phyloP scores from a whole-genome alignment of 2,113 vertebrate species.

The Chrysemys picta region DNA sequence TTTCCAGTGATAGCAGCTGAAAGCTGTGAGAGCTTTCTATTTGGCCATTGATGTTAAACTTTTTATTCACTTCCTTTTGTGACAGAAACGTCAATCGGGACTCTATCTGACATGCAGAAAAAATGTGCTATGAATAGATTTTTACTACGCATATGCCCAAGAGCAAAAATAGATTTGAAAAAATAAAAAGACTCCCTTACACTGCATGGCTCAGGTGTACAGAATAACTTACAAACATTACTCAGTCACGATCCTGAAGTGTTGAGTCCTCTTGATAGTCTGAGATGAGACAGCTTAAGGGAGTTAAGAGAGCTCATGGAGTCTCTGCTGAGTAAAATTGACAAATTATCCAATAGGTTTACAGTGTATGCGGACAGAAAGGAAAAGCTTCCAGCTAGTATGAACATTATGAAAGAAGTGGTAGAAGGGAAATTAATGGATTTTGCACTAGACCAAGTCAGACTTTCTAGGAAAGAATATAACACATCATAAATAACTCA shows the following conservation, averaged over 20 bases:
- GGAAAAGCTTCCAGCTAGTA: background rate
- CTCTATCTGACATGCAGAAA: background rate
- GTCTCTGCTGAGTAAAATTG: background rate
- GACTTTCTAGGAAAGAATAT: background rate
- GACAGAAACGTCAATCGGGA: background rate
- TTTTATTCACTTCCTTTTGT: background rate
- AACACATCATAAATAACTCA: background rate
- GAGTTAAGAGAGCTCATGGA: background rate
- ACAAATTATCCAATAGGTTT: background rate
- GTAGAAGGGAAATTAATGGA: background rate
- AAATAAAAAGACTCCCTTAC: background rate
- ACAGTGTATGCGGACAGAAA: background rate
- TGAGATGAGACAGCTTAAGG: background rate
- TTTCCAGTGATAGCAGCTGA: background rate
- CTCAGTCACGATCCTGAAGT: background rate
- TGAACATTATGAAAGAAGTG: background rate
- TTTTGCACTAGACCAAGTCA: background rate
- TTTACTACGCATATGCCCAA: background rate
- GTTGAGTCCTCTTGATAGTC: background rate
- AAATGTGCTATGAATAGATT: background rate
- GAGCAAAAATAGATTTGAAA: background rate
- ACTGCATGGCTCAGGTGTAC: background rate
- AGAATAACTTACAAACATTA: background rate
- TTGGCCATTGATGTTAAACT: background rate
- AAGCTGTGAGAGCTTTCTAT: background rate